Conservation (phyloP, 2,113 vertebrate species). For the Phylloscopus trochilus region DNA sequence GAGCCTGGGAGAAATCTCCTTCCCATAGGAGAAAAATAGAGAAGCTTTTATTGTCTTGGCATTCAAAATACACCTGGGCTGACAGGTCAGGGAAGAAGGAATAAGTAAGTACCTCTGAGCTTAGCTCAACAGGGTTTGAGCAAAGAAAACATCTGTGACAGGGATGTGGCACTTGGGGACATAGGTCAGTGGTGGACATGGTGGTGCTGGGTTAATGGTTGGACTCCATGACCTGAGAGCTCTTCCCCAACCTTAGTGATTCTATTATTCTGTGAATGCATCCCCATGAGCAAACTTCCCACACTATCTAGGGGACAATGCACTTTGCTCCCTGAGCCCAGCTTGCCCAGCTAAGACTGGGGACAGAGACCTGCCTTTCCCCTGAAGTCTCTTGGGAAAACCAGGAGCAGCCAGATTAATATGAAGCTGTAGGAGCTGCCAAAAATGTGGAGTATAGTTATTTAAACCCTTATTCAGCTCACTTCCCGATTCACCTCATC, state of each 20-base stretch:
- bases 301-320: rapidly evolving
- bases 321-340: background rate
- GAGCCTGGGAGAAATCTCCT: background rate
- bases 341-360: background rate
- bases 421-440: background rate
- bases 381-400: background rate
- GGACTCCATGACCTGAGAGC: background rate
- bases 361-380: background rate
- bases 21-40: background rate
- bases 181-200: background rate
- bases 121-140: rapidly evolving
- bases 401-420: rapidly evolving
- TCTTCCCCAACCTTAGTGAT: background rate
- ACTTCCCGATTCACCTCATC: background rate
- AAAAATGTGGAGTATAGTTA: background rate
- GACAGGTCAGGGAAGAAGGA: background rate
- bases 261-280: background rate
- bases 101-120: background rate
- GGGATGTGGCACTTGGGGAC: background rate
- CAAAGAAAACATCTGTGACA: background rate
- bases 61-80: background rate
- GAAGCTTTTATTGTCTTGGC: background rate
- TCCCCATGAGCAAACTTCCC: background rate
- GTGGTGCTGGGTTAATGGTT: background rate
- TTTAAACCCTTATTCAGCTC: background rate